phyloP scores from a whole-genome alignment of 1,140 invertebrate species.

The Trissolcus basalis region DNA sequence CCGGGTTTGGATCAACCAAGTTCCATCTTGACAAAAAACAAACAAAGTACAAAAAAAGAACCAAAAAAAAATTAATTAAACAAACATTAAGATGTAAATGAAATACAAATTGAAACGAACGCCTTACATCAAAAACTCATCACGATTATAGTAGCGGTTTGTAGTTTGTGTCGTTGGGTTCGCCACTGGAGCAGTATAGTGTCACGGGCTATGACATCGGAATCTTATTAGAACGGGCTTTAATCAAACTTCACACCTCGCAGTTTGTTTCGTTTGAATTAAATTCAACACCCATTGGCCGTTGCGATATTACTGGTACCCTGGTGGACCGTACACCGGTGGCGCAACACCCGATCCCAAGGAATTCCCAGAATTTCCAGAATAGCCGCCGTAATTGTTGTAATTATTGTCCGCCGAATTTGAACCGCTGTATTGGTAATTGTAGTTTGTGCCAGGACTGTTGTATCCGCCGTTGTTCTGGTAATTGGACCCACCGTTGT shows the following conservation, averaged over 20 bases:
- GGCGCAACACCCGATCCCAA: conserved; percentile 66
- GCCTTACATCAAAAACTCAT: too few relatives aligned
- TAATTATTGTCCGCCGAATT: conserved; percentile 76
- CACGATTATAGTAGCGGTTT: not conserved
- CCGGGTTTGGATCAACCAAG: too few relatives aligned
- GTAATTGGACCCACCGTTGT: too few relatives aligned
- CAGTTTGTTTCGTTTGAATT: conserved; percentile 23
- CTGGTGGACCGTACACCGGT: conserved; percentile 76
- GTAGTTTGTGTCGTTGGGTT: not conserved
- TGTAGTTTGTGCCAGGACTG: conserved; percentile 60
- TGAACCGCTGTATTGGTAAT: conserved; percentile 75
- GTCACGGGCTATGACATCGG: conserved; percentile 10
- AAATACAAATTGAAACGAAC: too few relatives aligned
- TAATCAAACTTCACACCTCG: conserved; percentile 31
- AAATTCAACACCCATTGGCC: conserved; percentile 31
- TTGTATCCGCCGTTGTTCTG: conserved; percentile 75
- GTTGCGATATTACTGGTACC: conserved; percentile 71
- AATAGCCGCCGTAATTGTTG: conserved; percentile 68
- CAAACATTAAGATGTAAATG: too few relatives aligned
- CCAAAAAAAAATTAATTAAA: too few relatives aligned
- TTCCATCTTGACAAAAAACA: too few relatives aligned
- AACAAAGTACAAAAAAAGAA: too few relatives aligned
- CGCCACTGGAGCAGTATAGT: not conserved
- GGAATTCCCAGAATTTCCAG: conserved; percentile 64
- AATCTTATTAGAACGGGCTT: conserved; percentile 34